Evolutionary conservation across 2,113 vertebrate species (phyloP).

Genomic region (Channa argus): DNA sequence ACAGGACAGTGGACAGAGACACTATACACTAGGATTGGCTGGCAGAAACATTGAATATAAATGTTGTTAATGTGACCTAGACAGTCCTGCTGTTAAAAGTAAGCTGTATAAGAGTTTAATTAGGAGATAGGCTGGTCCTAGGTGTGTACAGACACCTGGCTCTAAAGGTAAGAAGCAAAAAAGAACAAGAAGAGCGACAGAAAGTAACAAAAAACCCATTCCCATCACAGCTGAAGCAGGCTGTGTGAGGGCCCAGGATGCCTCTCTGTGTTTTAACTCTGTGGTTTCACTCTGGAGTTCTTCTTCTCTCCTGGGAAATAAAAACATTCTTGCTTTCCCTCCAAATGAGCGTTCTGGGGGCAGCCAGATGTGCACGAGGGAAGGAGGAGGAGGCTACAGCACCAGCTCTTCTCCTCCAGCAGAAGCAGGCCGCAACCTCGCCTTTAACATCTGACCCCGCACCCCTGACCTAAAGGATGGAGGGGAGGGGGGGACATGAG

Average conservation of each 20-base stretch:
- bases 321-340: slow-evolving; percentile 84
- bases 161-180: slow-evolving; percentile 1
- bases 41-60: no score
- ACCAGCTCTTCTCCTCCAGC: slow-evolving; percentile 62
- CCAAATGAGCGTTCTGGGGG: slow-evolving; percentile 78
- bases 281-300: slow-evolving; percentile 74
- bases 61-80: no score
- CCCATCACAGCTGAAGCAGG: slow-evolving; percentile 40
- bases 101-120: no score
- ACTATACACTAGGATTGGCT: no score
- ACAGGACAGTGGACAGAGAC: no score
- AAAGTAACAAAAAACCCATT: slow-evolving; percentile 19
- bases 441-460: slow-evolving; percentile 68
- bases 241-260: slow-evolving; percentile 69
- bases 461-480: slow-evolving; percentile 62
- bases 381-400: slow-evolving; percentile 57
- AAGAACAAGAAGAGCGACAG: not conserved
- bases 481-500: not conserved
- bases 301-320: slow-evolving; percentile 80
- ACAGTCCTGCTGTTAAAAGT: no score
- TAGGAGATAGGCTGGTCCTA: no score
- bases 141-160: not conserved
- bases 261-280: slow-evolving; percentile 74
- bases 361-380: slow-evolving; percentile 77
- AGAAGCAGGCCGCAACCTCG: slow-evolving; percentile 65